A percentile compares a stretch with the other conserved stretches of the same genome.
Conservation (phyloP, 2,888 invertebrate species). For the Beris chalybata region DNA sequence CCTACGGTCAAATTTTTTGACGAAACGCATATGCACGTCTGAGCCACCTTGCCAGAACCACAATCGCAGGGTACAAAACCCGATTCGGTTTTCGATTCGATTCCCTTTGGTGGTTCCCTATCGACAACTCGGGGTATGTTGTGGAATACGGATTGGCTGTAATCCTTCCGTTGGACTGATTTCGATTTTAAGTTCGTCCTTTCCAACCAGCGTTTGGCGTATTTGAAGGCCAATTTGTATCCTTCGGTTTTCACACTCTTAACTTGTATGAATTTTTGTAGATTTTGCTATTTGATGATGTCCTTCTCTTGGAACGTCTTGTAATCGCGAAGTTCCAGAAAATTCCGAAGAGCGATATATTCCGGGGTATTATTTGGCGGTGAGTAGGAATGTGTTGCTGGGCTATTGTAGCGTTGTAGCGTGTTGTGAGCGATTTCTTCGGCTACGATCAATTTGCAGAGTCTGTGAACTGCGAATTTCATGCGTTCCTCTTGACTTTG, state of each 20-base stretch:
- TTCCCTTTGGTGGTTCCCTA: too few relatives aligned
- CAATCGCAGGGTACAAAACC: too few relatives aligned
- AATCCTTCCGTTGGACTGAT: too few relatives aligned
- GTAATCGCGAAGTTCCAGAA: background rate
- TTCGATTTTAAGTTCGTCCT: background rate
- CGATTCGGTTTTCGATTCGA: too few relatives aligned
- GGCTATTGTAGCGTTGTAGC: background rate
- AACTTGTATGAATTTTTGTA: background rate
- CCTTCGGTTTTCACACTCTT: background rate
- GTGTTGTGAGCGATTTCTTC: background rate
- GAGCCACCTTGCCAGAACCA: too few relatives aligned
- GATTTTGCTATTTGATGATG: too few relatives aligned
- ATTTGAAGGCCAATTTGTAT: background rate
- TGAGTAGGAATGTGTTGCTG: background rate
- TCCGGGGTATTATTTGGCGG: constrained; percentile 9
- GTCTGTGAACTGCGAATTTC: background rate
- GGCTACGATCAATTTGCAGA: constrained; percentile 1
- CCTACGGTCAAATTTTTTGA: too few relatives aligned
- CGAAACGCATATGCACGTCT: too few relatives aligned
- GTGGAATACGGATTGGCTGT: too few relatives aligned
- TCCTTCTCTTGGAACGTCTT: too few relatives aligned
- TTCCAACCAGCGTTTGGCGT: background rate
- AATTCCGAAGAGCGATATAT: background rate
- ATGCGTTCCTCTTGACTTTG: background rate
- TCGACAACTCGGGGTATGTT: too few relatives aligned